Evolutionary conservation across 1,140 invertebrate genomes (phyloP), one percentile per base, ranked within the genome.

Genomic region (Wasmannia auropunctata): DNA sequence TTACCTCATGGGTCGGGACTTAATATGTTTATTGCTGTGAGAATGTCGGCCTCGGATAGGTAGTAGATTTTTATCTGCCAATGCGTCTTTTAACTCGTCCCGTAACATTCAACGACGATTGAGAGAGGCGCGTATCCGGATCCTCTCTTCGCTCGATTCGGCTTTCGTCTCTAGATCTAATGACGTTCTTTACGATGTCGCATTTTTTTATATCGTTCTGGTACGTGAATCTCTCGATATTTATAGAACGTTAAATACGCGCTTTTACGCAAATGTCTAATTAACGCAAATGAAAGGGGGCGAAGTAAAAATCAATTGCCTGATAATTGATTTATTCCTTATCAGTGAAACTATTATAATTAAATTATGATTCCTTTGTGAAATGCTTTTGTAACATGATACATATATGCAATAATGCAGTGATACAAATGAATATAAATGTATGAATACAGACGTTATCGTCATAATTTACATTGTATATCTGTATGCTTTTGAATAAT

Each of bases 21-120:
- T 93, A 93, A 94, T 93, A 94, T 93, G 93, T 94, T 94, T 94
- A 94, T 94, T 94, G 93, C 93, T 94, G 93, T 94, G 93, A 94
- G 93, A 94, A 94, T 93, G 90, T 93, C 87, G 60, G 87, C 58
- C 79, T 87, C 77, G 89, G 56, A 89, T 91, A 91, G 91, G 75
- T 81, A 75, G 81, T 89, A 91, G 92, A 92, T 92, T 91, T 90
- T 88, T 92, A 92, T 92, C 91, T 87, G 43, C 46, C 60, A 58
- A 46, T 49, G 70, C 70, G 79, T 62, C 28, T 77, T 87, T 60
- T 75, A 79, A 72, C 79, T 76, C 56, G 65, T 16, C 65, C 37
- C 40, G 34, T 51, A 34, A 76, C 51, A 37, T 49, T 34, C 46
- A 43, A 10, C 63, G 16, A 49, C 22, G 62, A 72, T 19, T 70